Percentiles rank a stretch among this genome's conserved stretches.
Conservation (phyloP, 2,113 vertebrate species). For the Lepus americanus region DNA sequence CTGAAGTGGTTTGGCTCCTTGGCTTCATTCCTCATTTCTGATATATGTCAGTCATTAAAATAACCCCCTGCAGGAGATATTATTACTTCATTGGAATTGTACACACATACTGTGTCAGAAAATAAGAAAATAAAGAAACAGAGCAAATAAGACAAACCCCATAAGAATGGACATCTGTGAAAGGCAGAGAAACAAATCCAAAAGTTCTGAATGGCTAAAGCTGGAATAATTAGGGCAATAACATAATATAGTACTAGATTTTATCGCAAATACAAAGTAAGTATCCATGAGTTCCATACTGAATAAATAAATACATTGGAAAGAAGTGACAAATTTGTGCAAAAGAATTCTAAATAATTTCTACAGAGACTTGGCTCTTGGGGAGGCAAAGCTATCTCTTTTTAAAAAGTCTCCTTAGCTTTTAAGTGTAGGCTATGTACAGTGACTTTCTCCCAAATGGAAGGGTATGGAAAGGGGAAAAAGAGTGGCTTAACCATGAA, state of each 20-base stretch:
- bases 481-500: neutral
- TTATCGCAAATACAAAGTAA: conserved; percentile 10
- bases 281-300: neutral
- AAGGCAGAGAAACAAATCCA: neutral
- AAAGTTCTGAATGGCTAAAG: neutral
- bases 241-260: neutral
- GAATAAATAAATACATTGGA: neutral
- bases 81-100: neutral
- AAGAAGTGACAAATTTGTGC: neutral
- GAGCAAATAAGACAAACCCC: neutral
- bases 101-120: neutral
- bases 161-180: neutral
- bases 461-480: neutral
- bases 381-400: neutral
- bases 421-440: neutral
- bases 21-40: neutral
- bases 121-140: neutral
- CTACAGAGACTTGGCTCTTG: neutral
- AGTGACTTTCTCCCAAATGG: neutral
- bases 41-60: neutral
- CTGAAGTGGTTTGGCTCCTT: neutral
- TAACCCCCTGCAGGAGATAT: neutral
- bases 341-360: neutral
- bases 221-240: neutral
- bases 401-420: neutral